Evolutionary conservation across 2,888 invertebrate species (phyloP), one percentile per base, ranked within the genome.

Genomic region (Bhutanitis thaidina): DNA sequence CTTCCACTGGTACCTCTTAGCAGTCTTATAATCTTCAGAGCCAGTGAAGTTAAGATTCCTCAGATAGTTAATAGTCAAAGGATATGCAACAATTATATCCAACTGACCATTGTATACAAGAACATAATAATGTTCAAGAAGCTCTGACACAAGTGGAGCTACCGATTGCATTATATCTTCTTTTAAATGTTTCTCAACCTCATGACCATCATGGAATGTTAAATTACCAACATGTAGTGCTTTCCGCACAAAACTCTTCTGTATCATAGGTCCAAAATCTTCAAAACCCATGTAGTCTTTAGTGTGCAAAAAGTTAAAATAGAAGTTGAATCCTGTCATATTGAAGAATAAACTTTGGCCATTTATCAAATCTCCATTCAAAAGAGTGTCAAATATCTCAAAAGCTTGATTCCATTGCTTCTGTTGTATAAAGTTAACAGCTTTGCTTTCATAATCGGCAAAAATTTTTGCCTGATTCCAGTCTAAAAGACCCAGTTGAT

Each of bases 41-140:
- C 91, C 93, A 15, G 85, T 90, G 84, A 96, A 97, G 38, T 93
- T 90, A 1, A 97, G 84, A 45, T 92, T 90, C 57, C 91, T 89
- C 27, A 98, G 80, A 74, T 95, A 97, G 70, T 94, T 94, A 14
- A 94, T 91, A 0, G 97, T 97, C 43, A 96, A 72, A 0, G 97
- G 96, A 78, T 96, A 96, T 0, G 97, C 96, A 0, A 97, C 95
- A 57, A 97, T 96, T 10, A 98, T 94, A 74, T 98, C 98, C 57
- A 98, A 74, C 71, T 98, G 97, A 0, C 98, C 98, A 71, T 94
- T 97, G 75, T 97, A 98, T 54, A 97, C 91, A 38, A 97, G 90
- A 12, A 96, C 92, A 72, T 91, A 88, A 65, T 94, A 95, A 61
- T 92, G 79, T 32, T 92, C 87, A 0, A 95, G 71, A 0, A 96